Evolutionary conservation across 2,888 invertebrate species (phyloP).

Genomic region (Anoncus sp.): DNA sequence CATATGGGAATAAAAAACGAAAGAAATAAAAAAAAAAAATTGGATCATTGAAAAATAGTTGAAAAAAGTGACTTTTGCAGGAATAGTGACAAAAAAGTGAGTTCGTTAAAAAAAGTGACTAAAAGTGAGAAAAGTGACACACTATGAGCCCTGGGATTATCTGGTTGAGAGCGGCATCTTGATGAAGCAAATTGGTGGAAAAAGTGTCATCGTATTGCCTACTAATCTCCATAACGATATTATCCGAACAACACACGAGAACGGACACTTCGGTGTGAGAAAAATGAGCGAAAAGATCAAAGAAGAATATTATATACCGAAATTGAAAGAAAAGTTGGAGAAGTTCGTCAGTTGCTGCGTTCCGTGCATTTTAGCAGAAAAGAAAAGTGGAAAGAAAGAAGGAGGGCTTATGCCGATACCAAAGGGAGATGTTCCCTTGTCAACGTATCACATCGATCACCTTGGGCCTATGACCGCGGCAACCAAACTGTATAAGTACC

Average conservation of each 20-base stretch:
- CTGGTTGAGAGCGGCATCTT: too few species aligned
- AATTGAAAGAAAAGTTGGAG: slow-evolving; percentile 9
- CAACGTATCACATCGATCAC: slow-evolving; percentile 75
- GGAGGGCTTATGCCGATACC: slow-evolving; percentile 63
- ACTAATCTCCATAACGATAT: too few species aligned
- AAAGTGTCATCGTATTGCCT: too few species aligned
- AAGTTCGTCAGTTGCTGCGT: slow-evolving; percentile 63
- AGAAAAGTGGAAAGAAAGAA: slow-evolving; percentile 72
- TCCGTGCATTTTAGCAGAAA: slow-evolving; percentile 69
- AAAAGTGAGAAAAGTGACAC: too few species aligned
- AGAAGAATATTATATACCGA: slow-evolving; percentile 55
- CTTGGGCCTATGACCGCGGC: slow-evolving; percentile 74
- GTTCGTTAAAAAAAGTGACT: too few species aligned
- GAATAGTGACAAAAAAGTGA: too few species aligned
- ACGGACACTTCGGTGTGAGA: slow-evolving; percentile 41
- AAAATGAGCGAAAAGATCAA: slow-evolving; percentile 40
- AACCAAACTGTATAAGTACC: slow-evolving; percentile 72
- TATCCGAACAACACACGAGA: slow-evolving; percentile 28
- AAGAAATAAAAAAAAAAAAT: too few species aligned
- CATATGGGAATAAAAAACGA: too few species aligned
- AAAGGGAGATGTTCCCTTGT: slow-evolving; percentile 63
- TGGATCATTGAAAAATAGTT: too few species aligned
- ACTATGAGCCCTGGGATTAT: too few species aligned
- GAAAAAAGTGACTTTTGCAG: too few species aligned
- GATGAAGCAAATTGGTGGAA: too few species aligned